Base-by-base conservation (phyloP, 2,888 invertebrate genomes). In the Stenoptilia bipunctidactyla region DNA sequence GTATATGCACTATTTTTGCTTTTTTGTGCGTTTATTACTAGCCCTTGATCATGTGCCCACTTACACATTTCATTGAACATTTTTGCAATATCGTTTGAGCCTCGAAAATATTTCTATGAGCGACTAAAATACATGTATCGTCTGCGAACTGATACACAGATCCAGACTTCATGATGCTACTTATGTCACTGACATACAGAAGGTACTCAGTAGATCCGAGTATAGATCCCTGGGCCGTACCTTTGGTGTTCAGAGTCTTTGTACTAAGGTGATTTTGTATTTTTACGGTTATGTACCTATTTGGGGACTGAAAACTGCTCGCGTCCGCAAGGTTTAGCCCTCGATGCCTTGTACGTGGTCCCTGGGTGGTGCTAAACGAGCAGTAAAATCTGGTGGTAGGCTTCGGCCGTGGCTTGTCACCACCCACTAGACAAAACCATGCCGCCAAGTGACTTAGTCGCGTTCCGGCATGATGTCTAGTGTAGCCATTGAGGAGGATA, bases 191-290 rank as follows among this genome's bases (percentile, higher is more conserved):
- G 25, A 4, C 4, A 9, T 25, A 25, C 9, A 25, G 9, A 4
- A 25, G 25, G 25, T 25, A 25, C 9, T 25, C 25, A 6, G 9
- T 25, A 6, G 25, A 9, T 25, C 25, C 25, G 4, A 25, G 13
- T 3, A 37, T 37, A 10, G 37, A 37, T 13, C 25, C 37, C 13
- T 37, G 37, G 5, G 37, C 37, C 9, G 37, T 37, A 13, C 37
- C 37, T 10, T 27, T 10, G 9, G 8, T 5, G 3, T n/a, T 27
- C 4, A 14, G 10, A 10, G 9, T 10, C 2, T n/a, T 9, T 1
- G 3, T 13, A 27, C 37, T 37, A 13, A 27, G 27, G 6, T 13
- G 6, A 13, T 37, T 27, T 6, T 2, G 27, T 13, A 37, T 37
- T 13, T 27, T 37, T n/a, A 37, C 37, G 2, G 27, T 27, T 9